Conservation (phyloP, 1,140 invertebrate species). For the Drosophila sp. region DNA sequence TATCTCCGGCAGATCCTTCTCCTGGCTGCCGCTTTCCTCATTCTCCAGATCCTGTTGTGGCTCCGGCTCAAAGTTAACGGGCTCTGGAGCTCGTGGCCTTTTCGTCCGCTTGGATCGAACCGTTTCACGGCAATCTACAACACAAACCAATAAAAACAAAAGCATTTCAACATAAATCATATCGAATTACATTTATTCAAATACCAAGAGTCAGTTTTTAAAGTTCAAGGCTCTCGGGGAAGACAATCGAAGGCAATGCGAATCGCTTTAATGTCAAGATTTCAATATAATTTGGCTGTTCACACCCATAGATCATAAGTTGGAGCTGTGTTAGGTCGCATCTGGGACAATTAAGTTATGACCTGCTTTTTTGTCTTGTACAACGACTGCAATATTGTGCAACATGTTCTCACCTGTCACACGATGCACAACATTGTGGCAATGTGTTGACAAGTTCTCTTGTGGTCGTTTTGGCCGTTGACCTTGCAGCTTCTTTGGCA, state of each 20-base stretch:
- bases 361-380: conserved; percentile 55
- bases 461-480: conserved; percentile 48
- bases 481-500: conserved; percentile 70
- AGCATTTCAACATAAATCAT: conserved; percentile 24
- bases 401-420: conserved; percentile 34
- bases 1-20: conserved; percentile 86
- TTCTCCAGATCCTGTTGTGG: conserved; percentile 89
- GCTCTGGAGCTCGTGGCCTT: conserved; percentile 88
- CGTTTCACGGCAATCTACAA: conserved; percentile 86
- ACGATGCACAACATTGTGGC: conserved; percentile 32
- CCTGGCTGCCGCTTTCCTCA: conserved; percentile 86
- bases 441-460: conserved; percentile 56
- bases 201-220: conserved; percentile 55
- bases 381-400: conserved; percentile 35
- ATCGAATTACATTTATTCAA: conserved; percentile 14
- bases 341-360: conserved; percentile 50
- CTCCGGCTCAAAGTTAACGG: conserved; percentile 87
- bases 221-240: conserved; percentile 69
- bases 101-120: conserved; percentile 85
- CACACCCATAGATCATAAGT: conserved; percentile 33
- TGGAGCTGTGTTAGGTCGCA: conserved; percentile 48
- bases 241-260: conserved; percentile 30
- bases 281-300: conserved; percentile 29
- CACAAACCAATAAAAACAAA: conserved; percentile 20
- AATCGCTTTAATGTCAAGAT: conserved; percentile 66